Evolutionary conservation across 2,113 vertebrate genomes (phyloP).

Genomic region (Boulengeromyrus knoepffleri): DNA sequence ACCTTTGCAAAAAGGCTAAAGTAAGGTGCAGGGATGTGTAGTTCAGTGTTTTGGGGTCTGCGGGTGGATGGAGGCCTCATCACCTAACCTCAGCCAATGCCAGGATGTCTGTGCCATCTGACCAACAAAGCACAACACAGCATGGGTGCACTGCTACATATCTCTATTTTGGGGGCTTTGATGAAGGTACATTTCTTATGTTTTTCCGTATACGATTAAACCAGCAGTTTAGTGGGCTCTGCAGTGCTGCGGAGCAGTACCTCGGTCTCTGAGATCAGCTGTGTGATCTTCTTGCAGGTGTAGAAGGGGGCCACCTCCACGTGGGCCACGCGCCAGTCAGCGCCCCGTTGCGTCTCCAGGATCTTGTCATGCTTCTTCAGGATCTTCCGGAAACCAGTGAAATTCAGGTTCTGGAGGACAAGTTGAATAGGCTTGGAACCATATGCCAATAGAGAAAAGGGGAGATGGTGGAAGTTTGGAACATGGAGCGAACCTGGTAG

Average conservation of each 20-base stretch:
- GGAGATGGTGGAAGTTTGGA: slow-evolving; percentile 17
- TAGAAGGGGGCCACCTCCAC: slow-evolving; percentile 97
- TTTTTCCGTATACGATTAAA: neutral
- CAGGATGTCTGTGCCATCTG: neutral
- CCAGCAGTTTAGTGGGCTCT: neutral
- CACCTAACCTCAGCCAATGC: neutral
- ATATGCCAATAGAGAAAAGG: neutral
- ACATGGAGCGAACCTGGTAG: slow-evolving; percentile 74
- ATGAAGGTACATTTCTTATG: neutral
- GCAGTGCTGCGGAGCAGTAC: slow-evolving; percentile 43
- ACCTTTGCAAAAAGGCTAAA: neutral
- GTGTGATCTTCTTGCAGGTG: slow-evolving; percentile 98
- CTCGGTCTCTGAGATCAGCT: slow-evolving; percentile 95
- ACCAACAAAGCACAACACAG: neutral
- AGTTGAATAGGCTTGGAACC: neutral
- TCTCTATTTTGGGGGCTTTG: neutral
- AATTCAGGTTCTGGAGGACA: slow-evolving; percentile 85
- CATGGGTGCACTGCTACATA: neutral
- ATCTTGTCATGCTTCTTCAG: slow-evolving; percentile 99
- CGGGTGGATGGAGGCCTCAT: neutral
- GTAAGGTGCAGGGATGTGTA: neutral
- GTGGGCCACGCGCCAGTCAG: slow-evolving; percentile 90
- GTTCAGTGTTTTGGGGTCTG: neutral
- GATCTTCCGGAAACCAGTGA: slow-evolving; percentile 97
- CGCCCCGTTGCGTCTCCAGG: slow-evolving; percentile 87